Evolutionary conservation across 2,113 vertebrate genomes (phyloP).

Genomic region (Phrynocephalus versicolor): DNA sequence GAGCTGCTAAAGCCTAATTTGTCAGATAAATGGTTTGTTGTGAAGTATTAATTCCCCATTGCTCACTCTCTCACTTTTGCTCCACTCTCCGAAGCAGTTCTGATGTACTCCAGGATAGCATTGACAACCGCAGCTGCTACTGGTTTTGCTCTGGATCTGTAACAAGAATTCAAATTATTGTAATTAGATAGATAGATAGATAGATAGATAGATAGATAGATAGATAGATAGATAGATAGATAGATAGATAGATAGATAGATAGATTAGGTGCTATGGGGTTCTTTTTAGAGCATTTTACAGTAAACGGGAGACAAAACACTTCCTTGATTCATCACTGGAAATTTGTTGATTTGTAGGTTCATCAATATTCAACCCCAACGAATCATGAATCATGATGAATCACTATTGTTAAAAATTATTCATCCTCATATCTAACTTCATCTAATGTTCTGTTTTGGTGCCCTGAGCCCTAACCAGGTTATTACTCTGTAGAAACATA

Average conservation of each 20-base stretch:
- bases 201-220: background rate
- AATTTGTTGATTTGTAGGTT: too few species aligned
- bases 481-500: too few species aligned
- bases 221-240: background rate
- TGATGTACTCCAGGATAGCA: fast-evolving
- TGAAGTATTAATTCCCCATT: slow-evolving; percentile 54
- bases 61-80: slow-evolving; percentile 39
- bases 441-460: too few species aligned
- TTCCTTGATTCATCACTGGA: too few species aligned
- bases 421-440: too few species aligned
- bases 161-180: background rate
- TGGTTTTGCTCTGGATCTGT: background rate
- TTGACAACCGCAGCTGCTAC: background rate
- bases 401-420: too few species aligned
- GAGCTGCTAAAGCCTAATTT: slow-evolving; percentile 60
- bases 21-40: slow-evolving; percentile 61
- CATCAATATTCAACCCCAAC: too few species aligned
- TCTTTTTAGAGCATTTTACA: too few species aligned
- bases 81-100: slow-evolving; percentile 31
- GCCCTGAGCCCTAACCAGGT: too few species aligned
- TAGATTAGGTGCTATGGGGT: too few species aligned
- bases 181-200: background rate
- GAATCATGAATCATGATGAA: too few species aligned
- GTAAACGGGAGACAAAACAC: too few species aligned
- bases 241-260: background rate